A percentile compares a stretch with the other conserved stretches of the same genome.
Conservation (phyloP, 2,888 invertebrate genomes). For the Pseudolycoriella hygida region DNA sequence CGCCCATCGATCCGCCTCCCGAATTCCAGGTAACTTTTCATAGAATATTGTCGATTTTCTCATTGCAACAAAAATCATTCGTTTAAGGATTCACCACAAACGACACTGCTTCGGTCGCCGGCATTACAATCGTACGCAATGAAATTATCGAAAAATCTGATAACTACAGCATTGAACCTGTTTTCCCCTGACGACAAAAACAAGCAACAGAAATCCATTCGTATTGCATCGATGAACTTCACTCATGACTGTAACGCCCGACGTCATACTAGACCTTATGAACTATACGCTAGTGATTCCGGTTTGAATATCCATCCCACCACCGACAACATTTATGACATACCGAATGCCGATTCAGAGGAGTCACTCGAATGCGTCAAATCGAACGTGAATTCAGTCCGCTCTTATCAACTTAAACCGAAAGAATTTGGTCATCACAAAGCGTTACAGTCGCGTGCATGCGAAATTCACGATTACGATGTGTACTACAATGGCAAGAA, state of each 20-base stretch:
- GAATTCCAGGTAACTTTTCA: constrained; percentile 50
- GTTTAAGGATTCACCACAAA: constrained; percentile 24
- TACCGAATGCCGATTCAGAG: constrained; percentile 21
- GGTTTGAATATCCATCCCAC: constrained; percentile 17
- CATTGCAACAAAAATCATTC: no score
- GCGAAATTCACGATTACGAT: constrained; percentile 27
- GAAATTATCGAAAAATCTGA: constrained; percentile 12
- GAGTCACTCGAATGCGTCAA: neutral
- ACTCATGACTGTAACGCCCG: neutral
- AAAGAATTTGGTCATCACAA: constrained; percentile 7
- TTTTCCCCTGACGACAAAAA: neutral
- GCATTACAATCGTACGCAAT: constrained; percentile 13
- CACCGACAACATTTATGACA: constrained; percentile 28
- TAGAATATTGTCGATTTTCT: neutral
- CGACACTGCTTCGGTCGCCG: constrained; percentile 22
- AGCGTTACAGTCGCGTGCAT: constrained; percentile 12
- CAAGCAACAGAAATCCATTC: neutral
- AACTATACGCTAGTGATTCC: constrained; percentile 27
- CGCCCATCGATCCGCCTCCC: constrained; percentile 62
- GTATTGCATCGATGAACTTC: neutral
- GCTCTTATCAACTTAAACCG: constrained; percentile 15
- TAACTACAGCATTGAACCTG: constrained; percentile 10
- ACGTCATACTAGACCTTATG: constrained; percentile 1
- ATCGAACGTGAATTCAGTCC: neutral
- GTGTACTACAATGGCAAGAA: constrained; percentile 22